Base-by-base conservation (phyloP, 2,888 invertebrate species). In the Drosophila barbarae region DNA sequence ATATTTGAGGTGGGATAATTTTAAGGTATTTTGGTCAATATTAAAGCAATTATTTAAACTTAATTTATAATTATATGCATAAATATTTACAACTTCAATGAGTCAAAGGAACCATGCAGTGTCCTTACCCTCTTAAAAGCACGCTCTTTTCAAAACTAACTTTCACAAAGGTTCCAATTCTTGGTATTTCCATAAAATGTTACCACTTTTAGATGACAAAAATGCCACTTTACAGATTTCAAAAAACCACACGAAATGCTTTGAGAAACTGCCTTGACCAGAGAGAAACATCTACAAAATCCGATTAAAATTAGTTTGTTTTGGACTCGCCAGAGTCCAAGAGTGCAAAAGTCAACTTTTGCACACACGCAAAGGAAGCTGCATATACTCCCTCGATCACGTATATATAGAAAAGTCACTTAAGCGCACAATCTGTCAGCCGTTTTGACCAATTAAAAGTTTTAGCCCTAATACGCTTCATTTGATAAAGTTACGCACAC, bases 381-480 rank as follows among this genome's bases (percentile, higher is more conserved):
- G 30, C 36, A 47, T 30, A 46, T 30, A 30, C 26, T 54, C 41
- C 15, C 3, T 39, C 46, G 42, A 44, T 13, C 65, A 47, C 46
- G 58, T 63, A 30, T 30, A 30, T 47, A 41, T 65, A 50, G 57
- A 46, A 63, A 73, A 84, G 78, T 84, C 78, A 85, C 82, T 84
- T 85, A 85, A 78, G 78, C 74, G 71, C 74, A 72, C 77, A 83
- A 85, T 79, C 85, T 84, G 86, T 76, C 70, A 74, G 58, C 76
- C 79, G 83, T 83, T 83, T 85, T 78, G 86, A 85, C 77, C 87
- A 86, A 87, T 87, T 87, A 86, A 86, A 86, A 87, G 84, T 86
- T 86, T 83, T 76, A 63, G 66, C 60, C 75, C 74, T 84, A 84
- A 85, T 85, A 85, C 81, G 86, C 84, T 83, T 83, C 87, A 87